Base-by-base conservation (phyloP, 2,888 invertebrate genomes). In the Corythucha ciliata region DNA sequence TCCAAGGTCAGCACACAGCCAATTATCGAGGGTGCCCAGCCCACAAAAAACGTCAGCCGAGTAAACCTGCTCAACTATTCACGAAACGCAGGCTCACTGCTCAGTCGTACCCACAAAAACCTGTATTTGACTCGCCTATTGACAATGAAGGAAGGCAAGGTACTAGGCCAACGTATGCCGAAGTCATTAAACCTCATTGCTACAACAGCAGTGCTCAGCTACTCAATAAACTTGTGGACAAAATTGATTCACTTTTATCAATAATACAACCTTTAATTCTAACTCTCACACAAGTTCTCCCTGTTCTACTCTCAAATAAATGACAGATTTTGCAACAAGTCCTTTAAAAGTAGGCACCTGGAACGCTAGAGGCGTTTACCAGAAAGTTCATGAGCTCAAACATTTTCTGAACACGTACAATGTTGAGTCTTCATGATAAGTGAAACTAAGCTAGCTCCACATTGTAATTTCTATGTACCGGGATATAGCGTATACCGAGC, bases 1-100 rank as follows among this genome's bases (percentile, higher is more conserved):
- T n/a, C n/a, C n/a, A 27, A 3, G 45, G 32, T 2, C 12, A 7
- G 2, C 45, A 45, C 18, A 45, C 45, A 2, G 45, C 45, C 2
- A 32, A 45, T 22, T 45, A 29, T 14, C 29, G 33, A 32, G 45
- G 45, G 2, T 45, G 45, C 45, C 45, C 45, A 6, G 4, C 21
- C n/a, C 45, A 45, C 16, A 16, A 12, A n/a, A n/a, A n/a, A n/a
- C n/a, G n/a, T n/a, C n/a, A n/a, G n/a, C n/a, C n/a, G n/a, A n/a
- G n/a, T n/a, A n/a, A n/a, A n/a, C n/a, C n/a, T n/a, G n/a, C n/a
- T n/a, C n/a, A n/a, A n/a, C n/a, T n/a, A n/a, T n/a, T n/a, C n/a
- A n/a, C n/a, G n/a, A n/a, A n/a, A n/a, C n/a, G n/a, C n/a, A n/a
- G n/a, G n/a, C n/a, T n/a, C n/a, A n/a, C n/a, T n/a, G n/a, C n/a